A percentile compares a stretch with the other conserved stretches of the same genome.
Conservation (phyloP, 1,140 invertebrate species). For the Hyles vespertilio region DNA sequence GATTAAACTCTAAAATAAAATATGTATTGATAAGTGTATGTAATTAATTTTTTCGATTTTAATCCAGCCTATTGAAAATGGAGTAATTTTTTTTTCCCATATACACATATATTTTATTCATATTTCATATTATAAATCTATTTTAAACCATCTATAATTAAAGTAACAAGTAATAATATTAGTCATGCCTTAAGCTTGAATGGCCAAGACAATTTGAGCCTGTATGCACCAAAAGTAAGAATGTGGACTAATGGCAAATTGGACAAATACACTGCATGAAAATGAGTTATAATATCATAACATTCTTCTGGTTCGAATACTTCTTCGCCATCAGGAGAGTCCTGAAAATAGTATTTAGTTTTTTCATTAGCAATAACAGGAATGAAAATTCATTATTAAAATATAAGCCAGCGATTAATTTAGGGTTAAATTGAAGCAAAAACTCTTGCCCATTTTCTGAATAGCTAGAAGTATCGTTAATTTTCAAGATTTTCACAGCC, state of each 20-base stretch:
- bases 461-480: too few species aligned
- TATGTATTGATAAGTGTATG: neutral
- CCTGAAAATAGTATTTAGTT: conserved; percentile 27
- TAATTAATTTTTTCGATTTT: neutral
- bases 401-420: too few species aligned
- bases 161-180: neutral
- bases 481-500: too few species aligned
- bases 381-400: too few species aligned
- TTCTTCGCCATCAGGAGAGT: conserved; percentile 53
- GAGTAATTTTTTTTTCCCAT: too few species aligned
- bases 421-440: too few species aligned
- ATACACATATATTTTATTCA: too few species aligned
- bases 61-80: too few species aligned
- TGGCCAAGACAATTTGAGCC: conserved; percentile 55
- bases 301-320: conserved; percentile 55
- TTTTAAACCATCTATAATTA: too few species aligned
- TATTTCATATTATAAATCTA: too few species aligned
- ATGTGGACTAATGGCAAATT: conserved; percentile 60
- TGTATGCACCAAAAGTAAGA: conserved; percentile 39
- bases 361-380: too few species aligned
- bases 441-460: too few species aligned
- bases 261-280: conserved; percentile 53
- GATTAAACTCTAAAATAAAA: conserved; percentile 1
- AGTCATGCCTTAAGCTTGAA: conserved; percentile 35
- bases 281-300: conserved; percentile 61